Evolutionary conservation across 2,113 vertebrate species (phyloP), one percentile per base, ranked within the genome.

Genomic region (Solenodon paradoxus): DNA sequence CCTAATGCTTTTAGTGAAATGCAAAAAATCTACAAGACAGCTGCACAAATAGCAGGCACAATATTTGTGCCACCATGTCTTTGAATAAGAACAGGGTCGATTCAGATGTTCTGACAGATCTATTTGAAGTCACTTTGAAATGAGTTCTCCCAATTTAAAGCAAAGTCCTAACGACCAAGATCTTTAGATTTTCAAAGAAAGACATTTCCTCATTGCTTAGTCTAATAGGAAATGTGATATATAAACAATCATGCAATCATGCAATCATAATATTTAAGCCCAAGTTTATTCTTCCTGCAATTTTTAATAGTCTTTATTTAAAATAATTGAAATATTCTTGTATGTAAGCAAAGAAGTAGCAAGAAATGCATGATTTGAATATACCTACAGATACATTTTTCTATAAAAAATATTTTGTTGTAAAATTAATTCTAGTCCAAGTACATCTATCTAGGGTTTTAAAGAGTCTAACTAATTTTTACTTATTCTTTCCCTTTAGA

Each of bases 381-480:
- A 10, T 17, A 28, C 61, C 64, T 9, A 77, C 5, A 92, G 79
- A 12, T 5, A 13, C 81, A 66, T 17, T 94, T 77, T 88, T 0
- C 84, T 61, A 45, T 57, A 51, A 94, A 94, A 78, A 35, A 0
- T 90, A 30, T 91, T 97, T 90, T 78, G 5, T 89, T 90, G 6
- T 61, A 32, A 91, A 97, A 61, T n/a, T 55, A 80, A 42, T 90
- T 94, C 5, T 89, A 30, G 74, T 68, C 61, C 95, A 95, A 97
- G 35, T 72, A 74, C 24, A 47, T 78, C n/a, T 82, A 95, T 47
- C 47, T 92, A 66, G 61, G 3, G 61, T 69, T 85, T 63, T 35
- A 95, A 96, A 97, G 95, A 16, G 92, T 69, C 30, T 7, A 96
- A 51, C 20, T 47, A 95, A 88, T 94, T 63, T 96, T 93, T 92